Evolutionary conservation across 2,888 invertebrate genomes (phyloP), one percentile per base, ranked within the genome.

Genomic region (Drosophila formosana): DNA sequence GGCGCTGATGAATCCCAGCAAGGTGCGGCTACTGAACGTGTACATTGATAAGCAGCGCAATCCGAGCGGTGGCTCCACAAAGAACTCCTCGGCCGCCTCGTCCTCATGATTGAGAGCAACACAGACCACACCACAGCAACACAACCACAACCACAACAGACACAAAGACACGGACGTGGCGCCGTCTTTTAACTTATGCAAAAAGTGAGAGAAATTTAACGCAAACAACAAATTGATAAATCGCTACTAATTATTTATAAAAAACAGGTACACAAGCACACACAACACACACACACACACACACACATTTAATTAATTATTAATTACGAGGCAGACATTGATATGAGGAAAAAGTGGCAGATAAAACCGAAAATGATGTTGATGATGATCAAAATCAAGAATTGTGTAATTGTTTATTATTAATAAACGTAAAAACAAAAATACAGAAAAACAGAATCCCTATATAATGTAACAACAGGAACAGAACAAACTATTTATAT

Each of bases 1-100:
- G 67, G 94, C 94, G 45, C 95, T 95, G 47, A 94, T 99, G 60
- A 96, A 96, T 84, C 96, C 97, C 83, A 98, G 98, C 93, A 99
- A 99, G 75, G 90, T 90, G 73, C 90, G 91, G 2, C 83, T 91
- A 4, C 78, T 91, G 3, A 91, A 91, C 55, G 91, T 91, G 4
- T 91, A 91, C 47, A 91, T 91, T 66, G 91, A 91, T 34, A 91
- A 91, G 76, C 91, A 91, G 71, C 85, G 90, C 53, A 83, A 67
- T 53, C 75, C 75, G 13, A 83, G 82, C 53, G 89, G 91, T n/a
- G 88, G 83, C 64, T 91, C 91, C 53, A 91, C 91, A 18, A 91
- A 91, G 79, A 91, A 89, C 66, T 91, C 91, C 3, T 91, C 91
- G 74, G 89, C 91, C 1, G 91, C 91, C 3, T 91, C 90, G 7